Percentiles rank a stretch among this genome's conserved stretches.
These are phyloP conservation scores for Callaeas wilsoni DNA, from an alignment of 2,113 vertebrate genomes.

Conservation along the genomic window DNA sequence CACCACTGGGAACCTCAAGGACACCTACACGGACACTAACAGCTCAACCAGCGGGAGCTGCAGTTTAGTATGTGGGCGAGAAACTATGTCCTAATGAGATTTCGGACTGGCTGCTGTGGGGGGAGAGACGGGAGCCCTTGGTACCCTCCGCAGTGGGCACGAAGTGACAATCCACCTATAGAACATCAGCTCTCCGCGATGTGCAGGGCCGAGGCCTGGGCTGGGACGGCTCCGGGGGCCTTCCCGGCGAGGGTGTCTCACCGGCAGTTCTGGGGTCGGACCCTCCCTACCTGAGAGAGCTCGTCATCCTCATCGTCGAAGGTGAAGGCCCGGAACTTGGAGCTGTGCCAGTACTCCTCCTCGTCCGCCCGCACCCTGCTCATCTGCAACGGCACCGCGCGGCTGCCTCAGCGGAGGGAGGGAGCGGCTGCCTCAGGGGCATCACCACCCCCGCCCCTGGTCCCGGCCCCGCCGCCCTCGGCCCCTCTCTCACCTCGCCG, in stretches of 20 bases:
- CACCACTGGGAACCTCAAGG: neutral
- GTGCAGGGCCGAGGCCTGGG: too few species aligned
- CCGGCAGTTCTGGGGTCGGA: neutral
- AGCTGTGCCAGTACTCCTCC: constrained; percentile 95
- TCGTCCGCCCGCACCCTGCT: constrained; percentile 85
- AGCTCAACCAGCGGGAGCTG: neutral
- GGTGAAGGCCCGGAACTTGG: constrained; percentile 90
- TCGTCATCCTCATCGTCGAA: constrained; percentile 96
- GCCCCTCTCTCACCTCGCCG: neutral
- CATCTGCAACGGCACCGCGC: constrained; percentile 73
- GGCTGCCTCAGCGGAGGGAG: neutral
- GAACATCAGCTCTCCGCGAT: neutral
- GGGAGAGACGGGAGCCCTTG: rapidly evolving
- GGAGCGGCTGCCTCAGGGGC: neutral
- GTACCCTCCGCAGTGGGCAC: neutral
- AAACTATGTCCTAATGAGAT: neutral
- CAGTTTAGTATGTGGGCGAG: rapidly evolving
- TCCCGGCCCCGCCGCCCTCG: rapidly evolving
- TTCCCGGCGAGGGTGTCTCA: neutral
- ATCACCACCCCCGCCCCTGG: too few species aligned
- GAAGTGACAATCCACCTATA: neutral
- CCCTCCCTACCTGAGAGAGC: constrained; percentile 76
- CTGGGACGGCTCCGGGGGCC: neutral
- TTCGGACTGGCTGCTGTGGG: rapidly evolving
- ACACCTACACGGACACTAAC: neutral